Base-by-base conservation (phyloP, 1,140 invertebrate species). In the Macrosteles quadrilineatus region DNA sequence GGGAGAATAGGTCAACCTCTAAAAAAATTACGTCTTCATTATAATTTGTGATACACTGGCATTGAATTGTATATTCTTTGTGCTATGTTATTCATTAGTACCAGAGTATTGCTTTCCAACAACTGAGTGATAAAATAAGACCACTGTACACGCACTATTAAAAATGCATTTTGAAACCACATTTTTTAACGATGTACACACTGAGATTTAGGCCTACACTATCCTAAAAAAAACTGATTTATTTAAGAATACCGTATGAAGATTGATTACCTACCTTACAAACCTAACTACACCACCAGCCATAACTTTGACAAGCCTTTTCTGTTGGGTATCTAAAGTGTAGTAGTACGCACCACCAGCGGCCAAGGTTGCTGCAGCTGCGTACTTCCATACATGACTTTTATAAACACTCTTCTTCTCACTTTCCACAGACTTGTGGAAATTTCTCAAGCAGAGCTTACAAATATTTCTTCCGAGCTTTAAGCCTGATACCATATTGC, bases 251-350 rank as follows among this genome's bases (percentile, higher is more conserved):
- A 12, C 25, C 43, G 14, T 32, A 27, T 31, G 27, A n/a, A 64
- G 55, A 55, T 36, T 32, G 23, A 45, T 17, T 50, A 40, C 1
- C 17, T 64, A 74, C 73, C 73, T 73, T 14, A 73, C 45, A 40
- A 74, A 74, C 25, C 73, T 30, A 17, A 50, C 29, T 32, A 74
- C 55, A 23, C 72, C 73, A 17, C 73, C 72, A 47, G 67, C 17
- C 0, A 72, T 66, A 21, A 74, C 73, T 68, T 67, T 57, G 19
- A 74, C 36, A 9, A 67, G 27, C 40, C 73, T 66, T 31, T 40
- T 66, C 64, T 74, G 72, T 17, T 59, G 45, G 36, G 27, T 19
- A 40, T 59, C 43, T 14, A 69, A 55, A 6, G 68, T 66, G 11
- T 36, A 36, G 68, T 69, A 69, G 55, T 66, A 69, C 1, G 55